Evolutionary conservation across 2,888 invertebrate genomes (phyloP).

Genomic region (Leucoptera coffeella): DNA sequence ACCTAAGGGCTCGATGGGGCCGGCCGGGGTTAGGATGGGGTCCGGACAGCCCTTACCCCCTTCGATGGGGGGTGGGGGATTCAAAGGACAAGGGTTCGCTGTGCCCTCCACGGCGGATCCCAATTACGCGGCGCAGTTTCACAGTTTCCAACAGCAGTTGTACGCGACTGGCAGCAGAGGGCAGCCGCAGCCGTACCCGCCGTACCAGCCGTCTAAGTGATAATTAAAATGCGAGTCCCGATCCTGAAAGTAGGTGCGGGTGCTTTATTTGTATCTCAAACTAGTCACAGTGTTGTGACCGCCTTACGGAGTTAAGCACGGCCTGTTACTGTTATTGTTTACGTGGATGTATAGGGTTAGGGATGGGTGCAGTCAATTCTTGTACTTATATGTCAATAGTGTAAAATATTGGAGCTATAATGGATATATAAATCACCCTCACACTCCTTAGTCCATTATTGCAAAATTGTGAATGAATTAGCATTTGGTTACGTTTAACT

Average conservation of each 20-base stretch:
- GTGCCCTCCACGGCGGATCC: conserved; percentile 84
- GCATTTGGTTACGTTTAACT: too few species aligned
- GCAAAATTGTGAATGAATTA: too few species aligned
- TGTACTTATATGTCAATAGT: too few species aligned
- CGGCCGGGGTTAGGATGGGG: conserved; percentile 24
- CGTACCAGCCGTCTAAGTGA: conserved; percentile 46
- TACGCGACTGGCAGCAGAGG: conserved; percentile 68
- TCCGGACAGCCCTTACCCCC: conserved; percentile 71
- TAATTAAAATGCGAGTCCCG: conserved; percentile 98
- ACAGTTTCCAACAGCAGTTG: conserved; percentile 91
- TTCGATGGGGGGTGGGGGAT: conserved; percentile 74
- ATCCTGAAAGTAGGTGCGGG: conserved; percentile 80
- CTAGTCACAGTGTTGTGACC: too few species aligned
- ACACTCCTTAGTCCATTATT: too few species aligned
- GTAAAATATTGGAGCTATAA: too few species aligned
- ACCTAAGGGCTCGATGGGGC: conserved; percentile 51
- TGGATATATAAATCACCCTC: too few species aligned
- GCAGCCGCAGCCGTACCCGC: conserved; percentile 55
- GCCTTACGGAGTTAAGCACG: too few species aligned
- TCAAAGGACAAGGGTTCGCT: conserved; percentile 88
- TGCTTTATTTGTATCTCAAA: conserved; percentile 70
- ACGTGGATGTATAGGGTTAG: too few species aligned
- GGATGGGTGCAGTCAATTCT: too few species aligned
- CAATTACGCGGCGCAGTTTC: conserved; percentile 91
- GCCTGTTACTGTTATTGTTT: too few species aligned